Evolutionary conservation across 1,140 invertebrate genomes (phyloP).

Genomic region (Alviniconcha marisindica): DNA sequence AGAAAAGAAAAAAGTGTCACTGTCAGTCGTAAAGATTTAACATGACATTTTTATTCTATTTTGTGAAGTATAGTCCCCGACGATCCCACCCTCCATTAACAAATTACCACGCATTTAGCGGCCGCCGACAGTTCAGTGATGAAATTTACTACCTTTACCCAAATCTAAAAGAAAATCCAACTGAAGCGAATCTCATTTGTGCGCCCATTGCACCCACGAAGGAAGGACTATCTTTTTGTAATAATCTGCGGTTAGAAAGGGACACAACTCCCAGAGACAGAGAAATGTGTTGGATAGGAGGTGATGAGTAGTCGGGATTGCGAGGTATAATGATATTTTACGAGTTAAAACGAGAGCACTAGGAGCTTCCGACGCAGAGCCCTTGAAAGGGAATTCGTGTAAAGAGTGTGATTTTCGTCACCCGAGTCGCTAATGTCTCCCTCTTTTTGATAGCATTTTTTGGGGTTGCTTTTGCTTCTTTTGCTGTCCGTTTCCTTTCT

Average conservation of each 20-base stretch:
- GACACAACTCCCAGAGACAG: background rate
- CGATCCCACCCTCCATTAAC: background rate
- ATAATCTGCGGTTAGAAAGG: background rate
- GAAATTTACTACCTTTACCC: slow-evolving; percentile 19
- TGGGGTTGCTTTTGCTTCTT: background rate
- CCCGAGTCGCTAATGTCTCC: background rate
- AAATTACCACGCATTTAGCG: background rate
- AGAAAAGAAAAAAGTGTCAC: background rate
- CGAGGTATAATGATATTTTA: slow-evolving; percentile 39
- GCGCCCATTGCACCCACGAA: background rate
- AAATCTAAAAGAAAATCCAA: slow-evolving; percentile 10
- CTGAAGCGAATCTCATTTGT: slow-evolving; percentile 18
- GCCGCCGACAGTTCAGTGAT: background rate
- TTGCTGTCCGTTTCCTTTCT: background rate
- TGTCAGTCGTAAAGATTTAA: too few species aligned
- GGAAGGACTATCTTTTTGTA: slow-evolving; percentile 7
- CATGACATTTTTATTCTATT: too few species aligned
- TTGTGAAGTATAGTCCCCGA: background rate
- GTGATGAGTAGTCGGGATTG: slow-evolving; percentile 32
- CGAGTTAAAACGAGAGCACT: slow-evolving; percentile 20
- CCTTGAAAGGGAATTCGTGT: slow-evolving; percentile 36
- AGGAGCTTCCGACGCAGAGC: background rate
- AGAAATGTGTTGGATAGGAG: background rate
- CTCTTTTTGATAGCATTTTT: background rate
- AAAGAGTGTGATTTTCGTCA: slow-evolving; percentile 34